Evolutionary conservation across 2,888 invertebrate species (phyloP), one percentile per base, ranked within the genome.

Genomic region (Eupithecia tripunctaria): DNA sequence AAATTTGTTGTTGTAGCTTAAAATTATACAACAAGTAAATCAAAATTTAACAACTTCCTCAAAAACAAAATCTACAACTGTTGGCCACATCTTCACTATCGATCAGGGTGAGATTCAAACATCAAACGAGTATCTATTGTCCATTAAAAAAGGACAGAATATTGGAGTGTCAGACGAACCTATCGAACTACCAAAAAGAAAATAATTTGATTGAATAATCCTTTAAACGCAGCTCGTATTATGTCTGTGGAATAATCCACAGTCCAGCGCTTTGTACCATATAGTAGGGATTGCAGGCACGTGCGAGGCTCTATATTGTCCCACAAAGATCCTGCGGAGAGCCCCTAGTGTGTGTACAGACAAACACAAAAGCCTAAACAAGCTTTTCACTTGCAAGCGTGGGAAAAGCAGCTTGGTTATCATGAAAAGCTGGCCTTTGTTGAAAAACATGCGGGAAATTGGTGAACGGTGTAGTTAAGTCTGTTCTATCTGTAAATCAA

Each of bases 281-380:
- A 62, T 18, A 36, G 25, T 15, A 25, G 21, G 59, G 36, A 59
- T 72, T 66, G 62, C 68, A 38, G 15, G 21, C 29, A 29, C 36
- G 43, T 68, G 62, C 41, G 68, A 27, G 27, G 68, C 41, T 2
- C 7, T 56, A 67, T 32, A 67, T 21, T 56, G 36, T 51, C 51
- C 56, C 25, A 56, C 56, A 25, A 25, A 25, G 51, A 51, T 36
- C 43, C 38, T 43, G 60, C 27, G 29, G 38, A 47, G 25, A 60
- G 47, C 60, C 47, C 27, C 29, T 38, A 67, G 67, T 51, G 63
- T 66, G 21, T 10, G 36, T 62, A 71, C 36, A 67, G 21, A 29
- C 14, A 41, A 5, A 14, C 14, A 14, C 64, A 36, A 12, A 64
- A 63, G 56, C n/a, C 4, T 6, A 25, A 21, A 12, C 0, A 51